Percentiles rank a stretch among this genome's conserved stretches.
Conservation (phyloP, 2,797 vertebrate genomes). For the Darevskia mixta region DNA sequence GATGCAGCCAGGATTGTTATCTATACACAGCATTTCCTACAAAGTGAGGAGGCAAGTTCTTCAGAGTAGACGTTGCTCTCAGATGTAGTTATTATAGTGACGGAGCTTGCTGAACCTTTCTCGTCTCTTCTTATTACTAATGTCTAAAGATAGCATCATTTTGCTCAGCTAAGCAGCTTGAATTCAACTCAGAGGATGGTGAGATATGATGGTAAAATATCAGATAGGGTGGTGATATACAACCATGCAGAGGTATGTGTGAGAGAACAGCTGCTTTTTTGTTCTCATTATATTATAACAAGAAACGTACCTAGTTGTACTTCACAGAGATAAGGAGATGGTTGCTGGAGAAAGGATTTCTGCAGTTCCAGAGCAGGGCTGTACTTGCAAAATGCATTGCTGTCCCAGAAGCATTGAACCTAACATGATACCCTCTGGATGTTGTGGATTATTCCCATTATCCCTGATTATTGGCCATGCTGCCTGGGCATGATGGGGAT, state of each 20-base stretch:
- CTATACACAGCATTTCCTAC: slow-evolving; percentile 20
- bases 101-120: neutral
- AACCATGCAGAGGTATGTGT: neutral
- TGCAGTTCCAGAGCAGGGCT: no score
- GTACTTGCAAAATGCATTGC: no score
- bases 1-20: slow-evolving; percentile 39
- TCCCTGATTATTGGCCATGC: no score
- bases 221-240: neutral
- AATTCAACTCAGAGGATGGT: neutral
- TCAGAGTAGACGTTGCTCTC: neutral
- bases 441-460: no score
- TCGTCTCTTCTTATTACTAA: neutral
- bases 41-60: slow-evolving; percentile 16
- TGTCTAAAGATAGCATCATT: neutral
- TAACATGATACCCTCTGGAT: no score
- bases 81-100: neutral
- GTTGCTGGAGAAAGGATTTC: neutral
- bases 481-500: no score
- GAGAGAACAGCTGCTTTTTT: neutral
- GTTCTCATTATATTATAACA: neutral
- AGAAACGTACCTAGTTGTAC: neutral
- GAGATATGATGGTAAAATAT: neutral
- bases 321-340: neutral
- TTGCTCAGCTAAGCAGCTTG: neutral
- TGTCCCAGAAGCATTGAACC: no score